Base-by-base conservation (phyloP, 2,888 invertebrate species). In the Himalopsyche japonica region DNA sequence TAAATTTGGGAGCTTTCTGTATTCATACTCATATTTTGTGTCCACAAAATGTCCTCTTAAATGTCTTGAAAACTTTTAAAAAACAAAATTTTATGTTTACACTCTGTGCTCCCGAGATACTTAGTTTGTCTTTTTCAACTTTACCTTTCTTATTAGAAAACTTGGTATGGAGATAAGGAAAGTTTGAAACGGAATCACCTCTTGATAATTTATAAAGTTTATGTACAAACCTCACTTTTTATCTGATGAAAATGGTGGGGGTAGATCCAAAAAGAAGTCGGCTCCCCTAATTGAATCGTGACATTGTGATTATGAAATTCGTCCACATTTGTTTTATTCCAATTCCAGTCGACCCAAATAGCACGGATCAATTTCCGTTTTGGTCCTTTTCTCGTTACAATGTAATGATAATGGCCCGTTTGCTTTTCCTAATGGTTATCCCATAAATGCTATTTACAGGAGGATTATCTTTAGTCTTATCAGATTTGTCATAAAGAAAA, bases 101-200 rank as follows among this genome's bases (percentile, higher is more conserved):
- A 70, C 70, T 70, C 30, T 27, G 20, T 70, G 70, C 30, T 70
- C 70, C 20, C 24, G 70, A 30, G 70, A 70, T 70, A 30, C 70
- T 30, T 70, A 70, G 70, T 70, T 70, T 70, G 70, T 70, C 24
- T 70, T 70, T 70, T 70, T 70, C 70, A 70, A 70, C 70, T 70
- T 70, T 70, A 27, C 70, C 70, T 70, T 30, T 70, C 27, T 70
- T 70, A 70, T 70, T 70, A 70, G 70, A 70, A 70, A 70, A 70
- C 70, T 70, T 70, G 15, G 70, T 30, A 30, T 70, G 70, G 70
- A 70, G 70, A 70, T 70, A 70, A 70, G 70, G 5, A 77, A 76
- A 84, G 70, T 84, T 84, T 32, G 27, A 81, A 82, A 84, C 84
- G 80, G 80, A 82, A 84, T 84, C 84, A 84, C 84, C 84, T 82